phyloP scores from a whole-genome alignment of 1,140 invertebrate genomes.

The Drosophila funebris region DNA sequence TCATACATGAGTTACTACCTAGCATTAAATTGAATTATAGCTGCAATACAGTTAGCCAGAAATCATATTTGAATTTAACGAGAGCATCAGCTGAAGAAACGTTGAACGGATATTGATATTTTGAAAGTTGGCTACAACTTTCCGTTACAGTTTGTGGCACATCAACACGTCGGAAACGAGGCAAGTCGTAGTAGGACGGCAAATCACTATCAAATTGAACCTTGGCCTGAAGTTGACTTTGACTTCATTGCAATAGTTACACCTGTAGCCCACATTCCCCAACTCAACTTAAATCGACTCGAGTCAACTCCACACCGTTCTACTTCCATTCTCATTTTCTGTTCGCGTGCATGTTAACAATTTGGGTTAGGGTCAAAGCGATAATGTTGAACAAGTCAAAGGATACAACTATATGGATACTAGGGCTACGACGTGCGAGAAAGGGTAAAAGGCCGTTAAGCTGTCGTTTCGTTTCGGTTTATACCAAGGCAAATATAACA shows the following conservation, averaged over 20 bases:
- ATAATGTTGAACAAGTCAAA: slow-evolving; percentile 75
- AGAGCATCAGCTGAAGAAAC: neutral
- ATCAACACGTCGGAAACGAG: slow-evolving; percentile 40
- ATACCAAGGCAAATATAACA: too few relatives aligned
- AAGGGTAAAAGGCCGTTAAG: slow-evolving; percentile 70
- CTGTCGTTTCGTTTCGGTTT: slow-evolving; percentile 57
- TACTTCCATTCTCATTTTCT: slow-evolving; percentile 3
- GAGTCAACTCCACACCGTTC: neutral
- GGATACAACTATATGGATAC: slow-evolving; percentile 39
- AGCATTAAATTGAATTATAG: neutral
- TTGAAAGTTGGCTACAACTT: slow-evolving; percentile 58
- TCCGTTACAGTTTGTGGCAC: slow-evolving; percentile 33
- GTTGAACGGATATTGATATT: slow-evolving; percentile 49
- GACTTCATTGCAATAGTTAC: slow-evolving; percentile 57
- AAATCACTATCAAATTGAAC: slow-evolving; percentile 41
- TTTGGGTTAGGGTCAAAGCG: slow-evolving; percentile 82
- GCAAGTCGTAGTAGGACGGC: neutral
- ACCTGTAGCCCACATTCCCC: slow-evolving; percentile 32
- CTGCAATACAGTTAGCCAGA: neutral
- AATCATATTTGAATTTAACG: slow-evolving; percentile 3
- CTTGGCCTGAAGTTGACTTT: slow-evolving; percentile 67
- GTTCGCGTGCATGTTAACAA: slow-evolving; percentile 76
- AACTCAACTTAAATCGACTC: neutral
- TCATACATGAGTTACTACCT: slow-evolving; percentile 1
- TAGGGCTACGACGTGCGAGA: slow-evolving; percentile 47